phyloP scores from a whole-genome alignment of 2,888 invertebrate species.

The Endomychus coccineus region DNA sequence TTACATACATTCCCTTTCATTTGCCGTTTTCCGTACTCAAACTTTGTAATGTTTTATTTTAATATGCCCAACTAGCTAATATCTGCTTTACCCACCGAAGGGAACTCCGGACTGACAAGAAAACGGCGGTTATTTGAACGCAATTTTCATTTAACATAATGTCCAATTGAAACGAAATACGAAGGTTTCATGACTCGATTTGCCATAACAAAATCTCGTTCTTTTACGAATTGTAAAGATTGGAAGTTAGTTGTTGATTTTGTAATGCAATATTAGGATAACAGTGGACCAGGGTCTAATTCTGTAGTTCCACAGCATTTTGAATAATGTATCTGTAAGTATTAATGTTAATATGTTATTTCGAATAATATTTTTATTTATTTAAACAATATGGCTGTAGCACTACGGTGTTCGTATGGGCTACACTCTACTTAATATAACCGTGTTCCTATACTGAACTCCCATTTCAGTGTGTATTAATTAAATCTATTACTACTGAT shows the following conservation, averaged over 20 bases:
- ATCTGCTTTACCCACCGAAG: too few species aligned
- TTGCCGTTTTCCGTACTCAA: too few species aligned
- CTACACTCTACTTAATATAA: constrained; percentile 39
- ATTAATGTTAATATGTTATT: constrained; percentile 42
- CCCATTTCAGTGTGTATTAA: constrained; percentile 43
- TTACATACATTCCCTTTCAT: too few species aligned
- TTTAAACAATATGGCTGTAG: constrained; percentile 41
- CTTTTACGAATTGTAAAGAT: constrained; percentile 13
- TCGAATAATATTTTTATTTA: constrained; percentile 38
- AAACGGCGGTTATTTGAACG: too few species aligned
- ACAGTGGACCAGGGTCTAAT: constrained; percentile 41
- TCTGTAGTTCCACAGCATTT: constrained; percentile 21
- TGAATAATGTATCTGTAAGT: constrained; percentile 37
- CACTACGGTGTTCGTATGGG: constrained; percentile 41
- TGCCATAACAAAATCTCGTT: constrained; percentile 13
- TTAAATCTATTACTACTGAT: constrained; percentile 38
- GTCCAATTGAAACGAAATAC: too few species aligned
- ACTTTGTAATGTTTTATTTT: too few species aligned
- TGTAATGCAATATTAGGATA: constrained; percentile 36
- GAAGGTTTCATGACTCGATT: constrained; percentile 24
- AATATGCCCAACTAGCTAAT: too few species aligned
- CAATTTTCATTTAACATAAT: too few species aligned
- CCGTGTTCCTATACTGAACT: constrained; percentile 44
- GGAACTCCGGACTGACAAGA: too few species aligned
- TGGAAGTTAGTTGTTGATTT: constrained; percentile 10